A percentile compares a stretch with the other conserved stretches of the same genome.
Conservation (phyloP, 2,888 invertebrate species). For the Schrankia costaestrigalis region DNA sequence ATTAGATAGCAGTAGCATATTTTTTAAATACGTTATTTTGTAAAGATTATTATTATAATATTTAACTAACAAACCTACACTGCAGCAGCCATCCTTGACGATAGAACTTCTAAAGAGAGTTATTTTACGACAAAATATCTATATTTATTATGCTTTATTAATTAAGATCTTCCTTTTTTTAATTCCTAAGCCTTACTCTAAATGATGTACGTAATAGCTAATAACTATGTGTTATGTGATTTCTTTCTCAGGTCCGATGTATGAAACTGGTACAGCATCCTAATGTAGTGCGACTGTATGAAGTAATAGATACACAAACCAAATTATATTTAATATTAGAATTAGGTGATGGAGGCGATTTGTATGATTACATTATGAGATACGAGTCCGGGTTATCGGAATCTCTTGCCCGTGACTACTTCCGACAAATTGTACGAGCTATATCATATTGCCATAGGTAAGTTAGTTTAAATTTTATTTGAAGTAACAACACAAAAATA, state of each 20-base stretch:
- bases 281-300: slow-evolving; percentile 98
- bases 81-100: too few species aligned
- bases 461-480: slow-evolving; percentile 5
- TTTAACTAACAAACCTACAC: too few species aligned
- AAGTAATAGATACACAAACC: slow-evolving; percentile 99
- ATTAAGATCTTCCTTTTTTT: too few species aligned
- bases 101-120: too few species aligned
- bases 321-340: slow-evolving; percentile 98
- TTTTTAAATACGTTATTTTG: too few species aligned
- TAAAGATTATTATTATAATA: too few species aligned
- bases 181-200: too few species aligned
- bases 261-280: slow-evolving; percentile 99
- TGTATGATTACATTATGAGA: slow-evolving; percentile 99
- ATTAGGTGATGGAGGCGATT: slow-evolving; percentile 98
- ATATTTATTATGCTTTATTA: too few species aligned
- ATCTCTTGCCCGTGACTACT: slow-evolving; percentile 93
- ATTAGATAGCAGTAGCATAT: too few species aligned
- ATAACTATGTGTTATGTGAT: background rate
- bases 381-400: slow-evolving; percentile 94
- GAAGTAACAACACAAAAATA: background rate
- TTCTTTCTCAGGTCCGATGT: slow-evolving; percentile 87
- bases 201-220: background rate
- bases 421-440: slow-evolving; percentile 97
- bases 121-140: too few species aligned
- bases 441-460: slow-evolving; percentile 98